Percentiles rank a stretch among this genome's conserved stretches.
Conservation (phyloP, 2,888 invertebrate species). For the Pandemis heparana region DNA sequence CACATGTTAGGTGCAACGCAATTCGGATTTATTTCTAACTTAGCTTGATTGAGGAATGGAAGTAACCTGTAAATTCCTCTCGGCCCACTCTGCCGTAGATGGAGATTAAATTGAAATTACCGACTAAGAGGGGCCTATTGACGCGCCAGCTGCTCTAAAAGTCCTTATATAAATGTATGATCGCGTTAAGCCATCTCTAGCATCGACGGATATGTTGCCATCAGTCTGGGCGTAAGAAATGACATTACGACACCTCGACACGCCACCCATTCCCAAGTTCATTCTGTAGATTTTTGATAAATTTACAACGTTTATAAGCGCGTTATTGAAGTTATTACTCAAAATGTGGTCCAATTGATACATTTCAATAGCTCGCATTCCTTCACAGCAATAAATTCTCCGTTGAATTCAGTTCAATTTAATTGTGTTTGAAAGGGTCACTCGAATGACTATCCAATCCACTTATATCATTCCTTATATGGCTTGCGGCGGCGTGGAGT, state of each 20-base stretch:
- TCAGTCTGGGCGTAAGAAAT: conserved; percentile 42
- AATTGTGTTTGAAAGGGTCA: conserved; percentile 34
- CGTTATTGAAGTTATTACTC: background rate
- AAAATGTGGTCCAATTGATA: conserved; percentile 26
- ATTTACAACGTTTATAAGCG: background rate
- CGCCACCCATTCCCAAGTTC: conserved; percentile 19
- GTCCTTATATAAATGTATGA: conserved; percentile 43
- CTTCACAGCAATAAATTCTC: conserved; percentile 18
- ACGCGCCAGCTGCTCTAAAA: conserved; percentile 42
- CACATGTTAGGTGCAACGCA: background rate
- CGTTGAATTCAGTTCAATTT: conserved; percentile 16
- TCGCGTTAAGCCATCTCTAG: conserved; percentile 47
- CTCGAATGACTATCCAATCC: conserved; percentile 23
- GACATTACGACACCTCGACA: conserved; percentile 39
- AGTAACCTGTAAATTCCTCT: conserved; percentile 11
- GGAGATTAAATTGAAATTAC: conserved; percentile 42
- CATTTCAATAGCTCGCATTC: conserved; percentile 33
- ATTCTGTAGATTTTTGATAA: conserved; percentile 8
- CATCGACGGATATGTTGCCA: conserved; percentile 45
- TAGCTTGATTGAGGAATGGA: conserved; percentile 30
- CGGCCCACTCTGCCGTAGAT: conserved; percentile 19
- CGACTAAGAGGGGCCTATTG: conserved; percentile 44
- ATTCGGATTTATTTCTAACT: conserved; percentile 31
- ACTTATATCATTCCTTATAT: conserved; percentile 23
- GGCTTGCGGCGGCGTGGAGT: conserved; percentile 18